These are phyloP conservation scores for Drosophila triauraria DNA, from an alignment of 1,140 invertebrate species.

Conservation along the genomic window DNA sequence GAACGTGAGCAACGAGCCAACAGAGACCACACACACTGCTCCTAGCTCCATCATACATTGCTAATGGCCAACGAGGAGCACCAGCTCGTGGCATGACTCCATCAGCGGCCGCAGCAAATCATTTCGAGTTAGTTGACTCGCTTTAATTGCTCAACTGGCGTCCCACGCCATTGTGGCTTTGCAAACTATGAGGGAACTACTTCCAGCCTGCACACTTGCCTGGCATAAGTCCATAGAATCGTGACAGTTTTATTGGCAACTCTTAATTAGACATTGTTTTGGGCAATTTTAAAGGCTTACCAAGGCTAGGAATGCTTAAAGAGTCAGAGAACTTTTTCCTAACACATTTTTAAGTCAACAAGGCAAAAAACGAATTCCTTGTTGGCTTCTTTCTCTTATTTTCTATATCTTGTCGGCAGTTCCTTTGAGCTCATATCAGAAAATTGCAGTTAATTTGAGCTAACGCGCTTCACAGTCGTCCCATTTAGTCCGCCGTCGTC, in stretches of 20 bases:
- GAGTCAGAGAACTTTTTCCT: neutral
- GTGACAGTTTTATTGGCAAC: constrained; percentile 29
- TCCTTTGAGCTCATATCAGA: constrained; percentile 54
- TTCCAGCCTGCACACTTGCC: constrained; percentile 5
- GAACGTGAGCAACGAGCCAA: constrained; percentile 19
- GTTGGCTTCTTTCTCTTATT: constrained; percentile 11
- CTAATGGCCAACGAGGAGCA: constrained; percentile 54
- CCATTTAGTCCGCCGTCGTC: constrained; percentile 56
- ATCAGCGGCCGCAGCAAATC: constrained; percentile 54
- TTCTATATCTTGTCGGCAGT: constrained; percentile 12
- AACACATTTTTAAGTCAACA: neutral
- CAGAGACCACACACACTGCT: constrained; percentile 61
- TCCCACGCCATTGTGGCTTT: constrained; percentile 50
- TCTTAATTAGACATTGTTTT: constrained; percentile 31
- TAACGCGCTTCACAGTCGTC: constrained; percentile 69
- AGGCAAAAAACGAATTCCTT: neutral
- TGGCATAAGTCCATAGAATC: constrained; percentile 34
- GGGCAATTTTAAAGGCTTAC: neutral
- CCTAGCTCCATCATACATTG: constrained; percentile 16
- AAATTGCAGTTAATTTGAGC: constrained; percentile 80
- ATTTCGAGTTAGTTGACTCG: constrained; percentile 62
- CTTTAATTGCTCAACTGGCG: constrained; percentile 66
- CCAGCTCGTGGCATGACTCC: constrained; percentile 38
- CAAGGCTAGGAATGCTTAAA: neutral
- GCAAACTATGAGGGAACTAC: constrained; percentile 19